Evolutionary conservation across 2,113 vertebrate species (phyloP), one percentile per base, ranked within the genome.

Genomic region (Lamprotornis superbus): DNA sequence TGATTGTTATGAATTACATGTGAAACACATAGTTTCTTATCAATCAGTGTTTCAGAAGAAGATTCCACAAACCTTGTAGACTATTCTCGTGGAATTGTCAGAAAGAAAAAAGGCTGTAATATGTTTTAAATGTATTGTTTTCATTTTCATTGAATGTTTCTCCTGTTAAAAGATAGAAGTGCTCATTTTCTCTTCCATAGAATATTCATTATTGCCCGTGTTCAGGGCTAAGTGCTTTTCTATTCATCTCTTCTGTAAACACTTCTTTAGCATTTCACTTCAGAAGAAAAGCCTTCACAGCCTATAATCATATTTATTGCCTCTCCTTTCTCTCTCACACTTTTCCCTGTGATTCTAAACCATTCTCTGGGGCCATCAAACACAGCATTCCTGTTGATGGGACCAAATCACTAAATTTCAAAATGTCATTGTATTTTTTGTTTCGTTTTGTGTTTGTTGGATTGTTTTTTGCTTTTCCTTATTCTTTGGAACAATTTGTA

Each of bases 371-470:
- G 11, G 13, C 60, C 40, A 40, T 80, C 57, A 83, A 88, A 57
- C n/a, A 33, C 33, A 74, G 31, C 65, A 56, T 63, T 55, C 59
- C 47, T n/a, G 18, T 30, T 94, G 50, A 92, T 56, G 39, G 75
- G 47, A 90, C 76, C 59, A 59, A 87, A 85, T 67, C 47, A 56
- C 64, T 96, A 56, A 86, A 94, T 93, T 90, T 83, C 71, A 94
- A 67, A 70, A 88, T 70, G 5, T 50, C 44, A 24, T 42, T 83
- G 39, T 53, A 52, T 86, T 90, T 91, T 91, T 46, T 12, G 3
- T 19, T 37, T 50, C 27, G 6, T 28, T 70, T 57, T 63, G 31
- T 23, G 7, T 23, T 50, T 50, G 6, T 27, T 37, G 4, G 14
- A 42, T 37, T 68, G 47, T 35, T 52, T 83, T 64, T 80, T 59